Conservation (phyloP, 1,140 invertebrate genomes). For the Pararge aegeria region DNA sequence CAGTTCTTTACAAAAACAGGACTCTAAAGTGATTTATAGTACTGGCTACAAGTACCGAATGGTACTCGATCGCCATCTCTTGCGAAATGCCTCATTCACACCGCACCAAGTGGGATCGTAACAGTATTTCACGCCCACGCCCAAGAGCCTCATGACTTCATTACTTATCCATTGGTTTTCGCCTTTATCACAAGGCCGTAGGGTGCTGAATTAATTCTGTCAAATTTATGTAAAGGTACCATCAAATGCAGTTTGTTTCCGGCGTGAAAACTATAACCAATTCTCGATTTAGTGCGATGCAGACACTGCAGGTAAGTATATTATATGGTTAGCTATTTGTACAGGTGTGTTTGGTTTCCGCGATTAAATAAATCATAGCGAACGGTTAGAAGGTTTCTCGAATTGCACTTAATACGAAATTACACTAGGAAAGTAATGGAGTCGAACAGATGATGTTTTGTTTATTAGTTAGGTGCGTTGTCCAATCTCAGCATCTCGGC, state of each 20-base stretch:
- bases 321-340: background rate
- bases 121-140: slow-evolving; percentile 29
- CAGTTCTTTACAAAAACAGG: background rate
- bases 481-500: too few species aligned
- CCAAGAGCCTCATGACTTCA: slow-evolving; percentile 8
- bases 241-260: background rate
- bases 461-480: too few species aligned
- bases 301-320: too few species aligned
- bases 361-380: background rate
- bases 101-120: slow-evolving; percentile 22
- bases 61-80: slow-evolving; percentile 7
- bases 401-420: too few species aligned
- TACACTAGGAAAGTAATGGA: too few species aligned
- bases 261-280: background rate
- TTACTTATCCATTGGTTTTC: background rate
- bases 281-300: background rate
- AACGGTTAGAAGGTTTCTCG: too few species aligned
- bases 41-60: background rate
- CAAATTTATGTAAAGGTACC: background rate
- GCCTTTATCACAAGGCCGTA: background rate
- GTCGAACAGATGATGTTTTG: too few species aligned
- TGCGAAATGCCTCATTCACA: slow-evolving; percentile 22
- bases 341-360: too few species aligned
- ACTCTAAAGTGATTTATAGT: background rate
- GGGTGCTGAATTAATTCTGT: background rate